phyloP scores from a whole-genome alignment of 2,797 vertebrate genomes.

The Dendrocincla tyrannina region DNA sequence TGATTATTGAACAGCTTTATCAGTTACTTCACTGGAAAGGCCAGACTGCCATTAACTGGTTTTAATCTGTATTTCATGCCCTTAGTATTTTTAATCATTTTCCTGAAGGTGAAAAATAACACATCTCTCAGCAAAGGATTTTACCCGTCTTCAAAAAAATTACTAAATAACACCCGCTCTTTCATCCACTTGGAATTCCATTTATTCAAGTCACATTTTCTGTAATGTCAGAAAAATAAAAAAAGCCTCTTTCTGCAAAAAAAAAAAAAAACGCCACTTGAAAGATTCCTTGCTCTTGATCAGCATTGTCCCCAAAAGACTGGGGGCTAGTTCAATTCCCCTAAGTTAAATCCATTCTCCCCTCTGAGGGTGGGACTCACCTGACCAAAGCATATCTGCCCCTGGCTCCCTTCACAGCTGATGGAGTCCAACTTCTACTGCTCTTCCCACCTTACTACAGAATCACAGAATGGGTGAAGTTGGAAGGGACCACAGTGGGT shows the following conservation, averaged over 20 bases:
- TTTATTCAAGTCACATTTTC: not conserved
- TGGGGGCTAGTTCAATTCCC: not conserved
- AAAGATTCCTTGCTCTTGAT: not conserved
- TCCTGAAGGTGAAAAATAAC: not conserved
- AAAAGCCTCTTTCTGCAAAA: not conserved
- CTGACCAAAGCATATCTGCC: rapidly evolving
- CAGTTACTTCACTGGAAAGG: not conserved
- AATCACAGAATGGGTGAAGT: not conserved
- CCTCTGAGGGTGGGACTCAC: not conserved
- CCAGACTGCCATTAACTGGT: not conserved
- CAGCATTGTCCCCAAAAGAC: not conserved
- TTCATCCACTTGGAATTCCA: not conserved
- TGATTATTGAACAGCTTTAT: not conserved
- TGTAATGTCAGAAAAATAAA: not conserved
- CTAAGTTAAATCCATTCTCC: not conserved
- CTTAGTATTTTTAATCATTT: not conserved
- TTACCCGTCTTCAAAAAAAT: not conserved
- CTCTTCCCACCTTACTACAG: not conserved
- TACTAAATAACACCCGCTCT: not conserved
- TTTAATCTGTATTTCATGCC: not conserved
- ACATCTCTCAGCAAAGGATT: not conserved
- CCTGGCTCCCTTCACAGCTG: not conserved
- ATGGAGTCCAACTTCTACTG: not conserved
- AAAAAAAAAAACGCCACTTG: not conserved
- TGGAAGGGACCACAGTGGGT: not conserved